These are phyloP conservation scores for Lepidonotus clava DNA, from an alignment of 2,888 invertebrate genomes.

Conservation along the genomic window DNA sequence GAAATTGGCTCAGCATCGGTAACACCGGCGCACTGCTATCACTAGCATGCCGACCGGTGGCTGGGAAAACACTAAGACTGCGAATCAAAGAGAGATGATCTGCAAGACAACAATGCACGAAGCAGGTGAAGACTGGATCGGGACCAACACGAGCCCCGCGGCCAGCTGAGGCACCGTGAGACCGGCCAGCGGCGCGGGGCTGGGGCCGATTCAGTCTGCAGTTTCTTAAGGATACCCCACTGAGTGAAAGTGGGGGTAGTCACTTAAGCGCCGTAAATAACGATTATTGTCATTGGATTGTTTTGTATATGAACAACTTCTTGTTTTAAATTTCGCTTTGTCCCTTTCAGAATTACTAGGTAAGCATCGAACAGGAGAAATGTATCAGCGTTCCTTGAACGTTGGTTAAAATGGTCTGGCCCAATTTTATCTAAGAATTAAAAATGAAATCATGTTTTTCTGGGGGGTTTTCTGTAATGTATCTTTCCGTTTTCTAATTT, in stretches of 20 bases:
- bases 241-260: not conserved
- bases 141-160: not conserved
- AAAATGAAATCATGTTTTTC: too few relatives aligned
- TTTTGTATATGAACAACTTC: too few relatives aligned
- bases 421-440: too few relatives aligned
- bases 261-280: not conserved
- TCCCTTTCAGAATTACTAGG: too few relatives aligned
- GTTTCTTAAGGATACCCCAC: not conserved
- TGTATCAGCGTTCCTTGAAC: too few relatives aligned
- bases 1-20: not conserved
- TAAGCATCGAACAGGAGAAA: too few relatives aligned
- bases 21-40: slow-evolving; percentile 3
- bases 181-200: not conserved
- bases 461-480: too few relatives aligned
- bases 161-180: not conserved
- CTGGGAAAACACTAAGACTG: slow-evolving; percentile 6
- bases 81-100: slow-evolving; percentile 36
- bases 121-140: slow-evolving; percentile 27
- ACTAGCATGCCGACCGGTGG: slow-evolving; percentile 28
- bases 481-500: too few relatives aligned
- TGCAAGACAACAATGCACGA: slow-evolving; percentile 53
- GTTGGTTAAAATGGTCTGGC: too few relatives aligned
- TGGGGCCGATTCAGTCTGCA: not conserved
- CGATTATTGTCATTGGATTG: not conserved
- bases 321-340: too few relatives aligned